Conservation (phyloP, 1,140 invertebrate genomes). For the Bombus picipes region DNA sequence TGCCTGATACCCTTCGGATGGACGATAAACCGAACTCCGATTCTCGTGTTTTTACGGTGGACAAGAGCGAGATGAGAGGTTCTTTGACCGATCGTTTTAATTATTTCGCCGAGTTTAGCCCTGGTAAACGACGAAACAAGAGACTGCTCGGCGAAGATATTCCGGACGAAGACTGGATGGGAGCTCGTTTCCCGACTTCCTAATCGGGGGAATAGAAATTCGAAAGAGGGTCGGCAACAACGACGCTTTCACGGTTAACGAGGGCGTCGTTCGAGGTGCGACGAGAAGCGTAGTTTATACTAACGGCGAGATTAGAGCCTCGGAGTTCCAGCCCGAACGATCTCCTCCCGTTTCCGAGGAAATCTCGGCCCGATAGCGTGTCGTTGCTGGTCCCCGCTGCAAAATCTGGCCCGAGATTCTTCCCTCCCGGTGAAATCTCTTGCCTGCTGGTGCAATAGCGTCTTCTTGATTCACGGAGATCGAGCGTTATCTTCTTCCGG, state of each 20-base stretch:
- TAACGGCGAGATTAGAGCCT: slow-evolving; percentile 51
- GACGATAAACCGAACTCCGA: background rate
- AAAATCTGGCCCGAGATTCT: slow-evolving; percentile 26
- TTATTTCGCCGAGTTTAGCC: background rate
- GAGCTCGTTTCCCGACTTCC: slow-evolving; percentile 12
- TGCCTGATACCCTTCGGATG: background rate
- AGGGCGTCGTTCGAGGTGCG: slow-evolving; percentile 44
- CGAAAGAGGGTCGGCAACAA: slow-evolving; percentile 45
- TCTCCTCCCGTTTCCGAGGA: slow-evolving; percentile 3
- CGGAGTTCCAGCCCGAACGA: background rate
- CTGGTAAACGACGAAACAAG: slow-evolving; percentile 9
- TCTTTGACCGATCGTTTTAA: slow-evolving; percentile 18
- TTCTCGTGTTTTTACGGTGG: background rate
- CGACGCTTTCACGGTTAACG: slow-evolving; percentile 47
- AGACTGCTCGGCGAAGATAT: slow-evolving; percentile 1
- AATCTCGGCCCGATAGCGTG: slow-evolving; percentile 30
- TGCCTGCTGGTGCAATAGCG: too few relatives aligned
- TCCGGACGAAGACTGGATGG: too few relatives aligned
- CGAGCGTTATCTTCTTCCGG: slow-evolving; percentile 27
- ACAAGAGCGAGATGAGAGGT: background rate
- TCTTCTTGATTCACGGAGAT: slow-evolving; percentile 19
- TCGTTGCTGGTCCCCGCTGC: background rate
- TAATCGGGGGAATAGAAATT: slow-evolving; percentile 53
- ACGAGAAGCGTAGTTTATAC: slow-evolving; percentile 41
- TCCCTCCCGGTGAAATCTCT: slow-evolving; percentile 28